Evolutionary conservation across 1,140 invertebrate genomes (phyloP), one percentile per base, ranked within the genome.

Genomic region (Whitmania pigra): DNA sequence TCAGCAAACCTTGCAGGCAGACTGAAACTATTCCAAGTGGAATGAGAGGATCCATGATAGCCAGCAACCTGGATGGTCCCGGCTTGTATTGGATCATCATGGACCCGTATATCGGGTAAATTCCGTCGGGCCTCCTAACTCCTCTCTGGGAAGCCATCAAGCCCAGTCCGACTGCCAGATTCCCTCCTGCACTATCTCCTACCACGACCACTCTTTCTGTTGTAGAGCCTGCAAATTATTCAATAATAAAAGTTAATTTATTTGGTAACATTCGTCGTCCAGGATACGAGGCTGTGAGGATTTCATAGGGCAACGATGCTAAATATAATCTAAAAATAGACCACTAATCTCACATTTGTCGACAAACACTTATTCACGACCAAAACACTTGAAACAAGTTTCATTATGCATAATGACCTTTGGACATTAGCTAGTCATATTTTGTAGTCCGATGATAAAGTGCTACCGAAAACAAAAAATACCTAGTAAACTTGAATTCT

Each of bases 131-230:
- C 63, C 85, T 80, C 40, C 89, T 86, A 15, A 63, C 15, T 20
- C 22, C 22, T 13, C 57, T 22, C 53, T 88, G 79, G 73, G 89
- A 86, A 36, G 93, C 87, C 76, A 88, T 89, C 69, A 82, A 75
- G 22, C 77, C 77, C 17, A 78, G 78, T 20, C 77, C 75, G 27
- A 90, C 84, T 0, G 88, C 89, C 18, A 99, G 85, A 83, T 97
- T 96, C 0, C 89, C 95, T 2, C 96, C 96, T 0, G 95, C 95
- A 53, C 93, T 97, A 81, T 99, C 95, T 0, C 86, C 86, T 74
- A 81, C 83, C 70, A 86, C 73, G 67, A 81, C 80, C 18, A 87
- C 81, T 40, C 76, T 80, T 75, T 86, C 82, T 20, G 85, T 86
- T 63, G 82, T 86, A 77, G 83, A 86, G 31, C 94, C 93, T 83